Evolutionary conservation across 2,888 invertebrate species (phyloP), one percentile per base, ranked within the genome.

Genomic region (Papilio demoleus): DNA sequence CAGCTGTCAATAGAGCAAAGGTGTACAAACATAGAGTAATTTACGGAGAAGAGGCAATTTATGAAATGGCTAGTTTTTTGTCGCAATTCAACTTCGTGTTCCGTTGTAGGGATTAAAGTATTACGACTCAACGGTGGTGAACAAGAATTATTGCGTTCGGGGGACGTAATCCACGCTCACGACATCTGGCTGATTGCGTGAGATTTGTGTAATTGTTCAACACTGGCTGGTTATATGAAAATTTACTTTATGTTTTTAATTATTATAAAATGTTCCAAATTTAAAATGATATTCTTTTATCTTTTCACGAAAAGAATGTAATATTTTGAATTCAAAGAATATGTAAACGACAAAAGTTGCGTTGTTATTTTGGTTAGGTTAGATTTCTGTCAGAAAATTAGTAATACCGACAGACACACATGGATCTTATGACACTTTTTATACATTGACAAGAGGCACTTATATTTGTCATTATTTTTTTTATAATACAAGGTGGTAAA

Each of bases 21-120:
- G 79, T 80, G 79, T 73, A 75, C 71, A 77, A 79, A 80, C 76
- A 79, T 4, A 31, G 27, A 50, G 70, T 79, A 79, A 76, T 77
- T 80, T 76, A 76, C 75, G 75, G 80, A n/a, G 79, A 79, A 76
- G 68, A 65, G 60, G 40, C 17, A n/a, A 78, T 78, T 71, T 72
- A 75, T 80, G 73, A 40, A 61, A 64, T 64, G 64, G 68, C 60
- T 50, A 53, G 58, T 47, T 68, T 68, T 68, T 65, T 64, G 47
- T 59, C 14, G 31, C 19, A 47, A 53, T 22, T 6, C 22, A n/a
- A 34, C 63, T 36, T 38, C 42, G 68, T 31, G 63, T 62, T 68
- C 59, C 68, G 68, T 67, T 71, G 68, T 31, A 64, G 47, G 11
- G 79, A 76, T 78, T 78, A 78, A 31, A n/a, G 75, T 79, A 77